phyloP scores from a whole-genome alignment of 2,888 invertebrate genomes.

The Ferdinandea cuprea region DNA sequence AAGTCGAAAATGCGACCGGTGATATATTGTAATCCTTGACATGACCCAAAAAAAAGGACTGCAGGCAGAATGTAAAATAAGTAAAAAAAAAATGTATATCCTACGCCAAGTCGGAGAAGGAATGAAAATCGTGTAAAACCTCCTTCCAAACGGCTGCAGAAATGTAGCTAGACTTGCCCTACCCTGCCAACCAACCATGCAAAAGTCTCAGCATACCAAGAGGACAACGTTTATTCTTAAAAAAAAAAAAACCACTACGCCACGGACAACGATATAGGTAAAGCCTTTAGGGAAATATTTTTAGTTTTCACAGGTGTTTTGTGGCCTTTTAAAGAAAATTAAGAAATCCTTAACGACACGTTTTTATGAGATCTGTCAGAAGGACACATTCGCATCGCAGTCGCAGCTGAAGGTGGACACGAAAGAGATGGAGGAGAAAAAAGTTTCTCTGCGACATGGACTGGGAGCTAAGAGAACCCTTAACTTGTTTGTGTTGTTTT shows the following conservation, averaged over 20 bases:
- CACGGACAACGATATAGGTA: constrained; percentile 49
- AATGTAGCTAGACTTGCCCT: constrained; percentile 38
- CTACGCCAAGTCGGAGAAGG: constrained; percentile 16
- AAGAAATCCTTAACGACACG: constrained; percentile 75
- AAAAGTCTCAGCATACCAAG: constrained; percentile 13
- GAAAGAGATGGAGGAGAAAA: constrained; percentile 20
- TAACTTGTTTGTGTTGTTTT: constrained; percentile 13
- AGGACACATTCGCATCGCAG: constrained; percentile 37
- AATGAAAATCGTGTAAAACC: constrained; percentile 60
- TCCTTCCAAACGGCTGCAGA: constrained; percentile 5
- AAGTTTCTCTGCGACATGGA: constrained; percentile 46
- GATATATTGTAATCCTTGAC: constrained; percentile 73
- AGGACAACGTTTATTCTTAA: constrained; percentile 24
- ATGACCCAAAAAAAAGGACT: constrained; percentile 72
- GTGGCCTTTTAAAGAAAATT: constrained; percentile 75
- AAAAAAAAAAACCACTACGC: constrained; percentile 25
- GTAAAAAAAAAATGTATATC: background rate
- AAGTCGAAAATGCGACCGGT: constrained; percentile 68
- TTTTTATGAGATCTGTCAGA: constrained; percentile 71
- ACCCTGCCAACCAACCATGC: constrained; percentile 47
- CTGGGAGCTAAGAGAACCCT: constrained; percentile 21
- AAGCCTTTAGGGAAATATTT: constrained; percentile 74
- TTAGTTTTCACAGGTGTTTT: constrained; percentile 74
- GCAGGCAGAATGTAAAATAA: constrained; percentile 42
- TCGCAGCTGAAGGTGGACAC: constrained; percentile 44